Conservation (phyloP, 1,140 invertebrate species). For the Pseudomyrmex pallidus region DNA sequence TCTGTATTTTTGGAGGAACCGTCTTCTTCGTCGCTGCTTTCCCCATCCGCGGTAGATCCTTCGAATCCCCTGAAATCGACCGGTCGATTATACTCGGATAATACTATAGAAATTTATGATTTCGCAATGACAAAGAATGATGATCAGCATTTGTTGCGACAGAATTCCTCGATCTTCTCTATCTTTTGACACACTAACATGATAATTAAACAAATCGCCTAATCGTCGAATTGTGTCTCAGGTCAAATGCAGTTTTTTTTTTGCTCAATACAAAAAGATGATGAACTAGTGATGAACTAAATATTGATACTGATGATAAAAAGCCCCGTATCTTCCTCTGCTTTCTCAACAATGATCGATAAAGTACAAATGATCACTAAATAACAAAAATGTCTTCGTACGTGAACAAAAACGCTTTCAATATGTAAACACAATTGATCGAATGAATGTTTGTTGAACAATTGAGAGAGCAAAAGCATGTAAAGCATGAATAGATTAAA, state of each 20-base stretch:
- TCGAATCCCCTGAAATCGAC: constrained; percentile 77
- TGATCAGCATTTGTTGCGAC: constrained; percentile 65
- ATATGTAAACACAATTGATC: constrained; percentile 28
- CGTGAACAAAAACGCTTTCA: neutral
- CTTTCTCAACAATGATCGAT: constrained; percentile 62
- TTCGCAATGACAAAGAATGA: constrained; percentile 63
- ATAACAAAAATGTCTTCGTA: constrained; percentile 51
- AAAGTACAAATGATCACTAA: constrained; percentile 40
- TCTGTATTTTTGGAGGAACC: constrained; percentile 80
- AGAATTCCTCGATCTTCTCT: constrained; percentile 55
- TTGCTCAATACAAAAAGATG: constrained; percentile 65
- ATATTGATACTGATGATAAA: constrained; percentile 82
- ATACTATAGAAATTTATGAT: constrained; percentile 42
- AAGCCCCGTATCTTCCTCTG: constrained; percentile 74
- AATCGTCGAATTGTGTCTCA: constrained; percentile 58
- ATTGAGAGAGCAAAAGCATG: constrained; percentile 64
- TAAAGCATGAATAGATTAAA: constrained; percentile 64
- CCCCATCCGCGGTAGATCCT: constrained; percentile 78
- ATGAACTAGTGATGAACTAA: constrained; percentile 70
- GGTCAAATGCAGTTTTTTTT: constrained; percentile 46
- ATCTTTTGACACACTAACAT: constrained; percentile 17
- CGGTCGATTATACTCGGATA: constrained; percentile 44
- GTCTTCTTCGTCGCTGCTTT: constrained; percentile 81
- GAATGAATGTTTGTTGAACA: constrained; percentile 30
- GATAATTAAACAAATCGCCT: constrained; percentile 41